These are phyloP conservation scores for Kradibia gibbosae DNA, from an alignment of 1,140 invertebrate genomes.

Conservation along the genomic window DNA sequence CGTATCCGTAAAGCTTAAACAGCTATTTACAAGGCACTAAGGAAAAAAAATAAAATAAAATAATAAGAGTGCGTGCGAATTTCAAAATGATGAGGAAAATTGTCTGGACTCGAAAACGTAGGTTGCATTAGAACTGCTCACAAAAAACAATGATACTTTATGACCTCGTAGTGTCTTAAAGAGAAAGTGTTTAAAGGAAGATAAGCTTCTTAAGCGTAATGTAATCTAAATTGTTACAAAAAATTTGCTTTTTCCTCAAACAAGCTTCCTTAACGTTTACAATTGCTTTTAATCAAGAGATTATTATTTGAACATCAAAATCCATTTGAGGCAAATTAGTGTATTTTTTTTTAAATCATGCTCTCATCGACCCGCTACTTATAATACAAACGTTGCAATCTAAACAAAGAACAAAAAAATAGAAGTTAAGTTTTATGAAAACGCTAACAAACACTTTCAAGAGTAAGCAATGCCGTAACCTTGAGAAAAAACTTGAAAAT, in stretches of 20 bases:
- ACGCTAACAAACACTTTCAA: not conserved
- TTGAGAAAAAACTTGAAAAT: not conserved
- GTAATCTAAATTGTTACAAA: too few relatives aligned
- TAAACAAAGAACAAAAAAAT: not conserved
- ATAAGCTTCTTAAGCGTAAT: not conserved
- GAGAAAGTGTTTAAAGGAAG: constrained; percentile 19
- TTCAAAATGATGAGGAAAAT: not conserved
- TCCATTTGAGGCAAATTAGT: too few relatives aligned
- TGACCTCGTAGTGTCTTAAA: not conserved
- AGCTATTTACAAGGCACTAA: not conserved
- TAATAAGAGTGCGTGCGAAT: not conserved
- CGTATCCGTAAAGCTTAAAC: not conserved
- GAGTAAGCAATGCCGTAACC: not conserved
- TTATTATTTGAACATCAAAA: too few relatives aligned
- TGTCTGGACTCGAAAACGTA: not conserved
- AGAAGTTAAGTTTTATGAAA: not conserved
- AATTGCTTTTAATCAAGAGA: too few relatives aligned
- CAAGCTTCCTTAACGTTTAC: too few relatives aligned
- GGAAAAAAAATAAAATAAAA: not conserved
- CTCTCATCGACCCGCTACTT: too few relatives aligned
- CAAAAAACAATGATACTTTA: not conserved
- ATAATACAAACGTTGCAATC: too few relatives aligned
- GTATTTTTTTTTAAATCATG: too few relatives aligned
- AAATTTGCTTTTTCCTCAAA: too few relatives aligned
- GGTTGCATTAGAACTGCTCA: not conserved